Conservation (phyloP, 2,888 invertebrate species). For the Exephanes ischioxanthus region DNA sequence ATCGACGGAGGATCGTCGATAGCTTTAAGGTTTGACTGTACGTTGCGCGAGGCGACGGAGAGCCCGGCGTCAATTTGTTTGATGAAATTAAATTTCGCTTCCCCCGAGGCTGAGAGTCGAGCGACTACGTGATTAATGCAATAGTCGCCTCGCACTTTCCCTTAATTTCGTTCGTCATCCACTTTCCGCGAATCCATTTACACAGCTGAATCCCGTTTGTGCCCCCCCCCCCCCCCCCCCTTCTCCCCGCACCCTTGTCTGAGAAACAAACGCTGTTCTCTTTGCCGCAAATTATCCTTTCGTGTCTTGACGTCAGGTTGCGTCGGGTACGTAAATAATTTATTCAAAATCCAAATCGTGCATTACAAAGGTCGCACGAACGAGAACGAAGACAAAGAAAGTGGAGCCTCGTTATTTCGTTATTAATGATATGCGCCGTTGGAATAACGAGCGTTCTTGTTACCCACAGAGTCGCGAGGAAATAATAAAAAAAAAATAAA, state of each 20-base stretch:
- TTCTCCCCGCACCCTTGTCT: not conserved
- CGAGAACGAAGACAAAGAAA: not conserved
- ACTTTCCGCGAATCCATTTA: not conserved
- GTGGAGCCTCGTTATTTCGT: conserved; percentile 37
- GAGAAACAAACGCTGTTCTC: not conserved
- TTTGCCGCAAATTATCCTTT: not conserved
- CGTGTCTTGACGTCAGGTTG: not conserved
- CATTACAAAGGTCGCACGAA: not conserved
- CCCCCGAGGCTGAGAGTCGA: not conserved
- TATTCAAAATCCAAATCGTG: not conserved
- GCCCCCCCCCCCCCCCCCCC: not conserved
- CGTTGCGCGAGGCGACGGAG: not conserved
- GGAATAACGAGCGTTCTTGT: conserved; percentile 53
- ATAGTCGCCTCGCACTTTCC: not conserved
- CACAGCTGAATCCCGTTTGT: not conserved
- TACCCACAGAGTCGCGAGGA: conserved; percentile 21
- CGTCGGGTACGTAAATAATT: no score
- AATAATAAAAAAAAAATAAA: not conserved
- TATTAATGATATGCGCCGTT: conserved; percentile 47
- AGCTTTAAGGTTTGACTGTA: not conserved
- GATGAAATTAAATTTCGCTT: not conserved
- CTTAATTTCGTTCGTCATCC: conserved; percentile 2
- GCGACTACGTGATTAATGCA: not conserved
- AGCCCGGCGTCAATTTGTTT: not conserved
- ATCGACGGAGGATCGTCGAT: no score